These are phyloP conservation scores for Phortica variegata DNA, from an alignment of 1,140 invertebrate species.

Conservation along the genomic window DNA sequence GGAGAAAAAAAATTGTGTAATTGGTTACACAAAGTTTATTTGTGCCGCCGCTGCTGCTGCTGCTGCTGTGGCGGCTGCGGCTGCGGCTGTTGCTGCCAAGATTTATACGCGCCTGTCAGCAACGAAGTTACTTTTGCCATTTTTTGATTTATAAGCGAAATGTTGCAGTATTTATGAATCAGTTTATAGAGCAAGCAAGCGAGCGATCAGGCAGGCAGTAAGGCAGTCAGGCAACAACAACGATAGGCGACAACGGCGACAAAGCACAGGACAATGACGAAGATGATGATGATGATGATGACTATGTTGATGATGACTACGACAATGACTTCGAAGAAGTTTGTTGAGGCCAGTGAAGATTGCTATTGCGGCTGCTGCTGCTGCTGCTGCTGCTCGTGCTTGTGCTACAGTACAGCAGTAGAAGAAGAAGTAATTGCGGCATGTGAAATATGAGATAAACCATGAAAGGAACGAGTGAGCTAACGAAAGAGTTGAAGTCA, in stretches of 20 bases:
- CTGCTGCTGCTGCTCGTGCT: too few species aligned
- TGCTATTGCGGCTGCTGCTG: too few species aligned
- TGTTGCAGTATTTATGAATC: conserved; percentile 53
- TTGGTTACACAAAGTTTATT: conserved; percentile 41
- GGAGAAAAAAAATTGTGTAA: conserved; percentile 23
- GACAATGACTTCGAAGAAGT: too few species aligned
- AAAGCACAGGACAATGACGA: conserved; percentile 39
- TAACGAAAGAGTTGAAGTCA: too few species aligned
- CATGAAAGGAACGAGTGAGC: conserved; percentile 31
- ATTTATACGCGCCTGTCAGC: conserved; percentile 54
- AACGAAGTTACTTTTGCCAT: conserved; percentile 30
- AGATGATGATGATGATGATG: too few species aligned
- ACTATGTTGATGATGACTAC: too few species aligned
- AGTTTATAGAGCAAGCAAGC: conserved; percentile 30
- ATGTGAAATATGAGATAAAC: conserved; percentile 55
- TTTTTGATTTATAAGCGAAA: conserved; percentile 55
- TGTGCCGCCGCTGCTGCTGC: conserved; percentile 9
- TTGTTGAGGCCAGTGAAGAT: too few species aligned
- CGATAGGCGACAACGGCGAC: conserved; percentile 20
- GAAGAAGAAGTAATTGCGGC: conserved; percentile 47
- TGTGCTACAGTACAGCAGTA: conserved; percentile 39
- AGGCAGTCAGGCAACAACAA: not conserved
- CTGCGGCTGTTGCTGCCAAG: conserved; percentile 1
- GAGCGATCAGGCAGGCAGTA: conserved; percentile 21
- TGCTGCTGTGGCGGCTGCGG: too few species aligned